phyloP scores from a whole-genome alignment of 2,113 vertebrate genomes.

The Suricata suricatta region DNA sequence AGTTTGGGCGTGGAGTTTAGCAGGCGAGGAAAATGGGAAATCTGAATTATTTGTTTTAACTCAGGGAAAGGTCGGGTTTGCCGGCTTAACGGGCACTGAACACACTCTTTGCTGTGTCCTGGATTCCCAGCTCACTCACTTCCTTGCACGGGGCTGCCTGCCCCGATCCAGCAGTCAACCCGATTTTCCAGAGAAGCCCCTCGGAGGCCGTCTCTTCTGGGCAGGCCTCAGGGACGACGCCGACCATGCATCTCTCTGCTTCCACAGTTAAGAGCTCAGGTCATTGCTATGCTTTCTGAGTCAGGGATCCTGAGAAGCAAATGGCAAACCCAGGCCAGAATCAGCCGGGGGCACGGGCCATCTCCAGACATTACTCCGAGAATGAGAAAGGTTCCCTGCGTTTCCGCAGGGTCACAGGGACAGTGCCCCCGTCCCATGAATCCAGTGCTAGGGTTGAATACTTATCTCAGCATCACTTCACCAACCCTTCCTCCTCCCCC shows the following conservation, averaged over 20 bases:
- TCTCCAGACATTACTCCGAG: neutral
- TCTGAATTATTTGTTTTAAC: neutral
- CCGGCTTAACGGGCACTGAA: neutral
- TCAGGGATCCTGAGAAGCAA: neutral
- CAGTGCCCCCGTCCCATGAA: neutral
- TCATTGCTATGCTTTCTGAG: neutral
- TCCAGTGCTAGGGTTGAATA: neutral
- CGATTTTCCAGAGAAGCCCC: neutral
- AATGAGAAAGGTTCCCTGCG: neutral
- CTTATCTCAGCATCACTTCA: neutral
- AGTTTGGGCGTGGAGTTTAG: neutral
- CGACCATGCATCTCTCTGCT: too few relatives aligned
- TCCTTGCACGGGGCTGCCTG: neutral
- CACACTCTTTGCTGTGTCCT: neutral
- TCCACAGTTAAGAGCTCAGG: neutral
- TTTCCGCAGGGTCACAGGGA: neutral
- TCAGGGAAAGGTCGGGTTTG: neutral
- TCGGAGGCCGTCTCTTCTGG: neutral
- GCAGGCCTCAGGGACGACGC: neutral
- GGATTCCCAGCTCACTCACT: fast-evolving
- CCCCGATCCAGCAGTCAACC: fast-evolving
- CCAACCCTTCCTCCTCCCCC: too few relatives aligned
- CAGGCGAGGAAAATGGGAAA: neutral
- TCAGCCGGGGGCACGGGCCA: fast-evolving
- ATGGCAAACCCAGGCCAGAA: neutral